Conservation (phyloP, 2,797 vertebrate species). For the Champsocephalus gunnari region DNA sequence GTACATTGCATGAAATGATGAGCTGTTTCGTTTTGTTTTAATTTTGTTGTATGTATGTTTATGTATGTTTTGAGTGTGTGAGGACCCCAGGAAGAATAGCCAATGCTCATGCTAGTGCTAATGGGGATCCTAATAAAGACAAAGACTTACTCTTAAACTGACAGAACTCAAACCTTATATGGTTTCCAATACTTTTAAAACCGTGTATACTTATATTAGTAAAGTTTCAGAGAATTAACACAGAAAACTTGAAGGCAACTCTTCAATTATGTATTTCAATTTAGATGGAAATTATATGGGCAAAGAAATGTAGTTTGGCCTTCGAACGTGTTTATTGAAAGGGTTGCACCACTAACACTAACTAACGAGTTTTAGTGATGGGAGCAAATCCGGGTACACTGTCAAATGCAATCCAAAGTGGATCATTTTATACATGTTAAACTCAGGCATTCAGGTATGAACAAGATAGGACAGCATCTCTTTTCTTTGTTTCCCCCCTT, state of each 20-base stretch:
- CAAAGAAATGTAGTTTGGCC: constrained; percentile 43
- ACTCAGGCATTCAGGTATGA: constrained; percentile 1
- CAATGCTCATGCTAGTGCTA: no score
- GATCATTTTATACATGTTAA: constrained; percentile 21
- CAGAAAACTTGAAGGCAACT: constrained; percentile 29
- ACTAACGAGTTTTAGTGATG: constrained; percentile 32
- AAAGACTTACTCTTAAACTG: constrained; percentile 12
- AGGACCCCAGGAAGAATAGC: no score
- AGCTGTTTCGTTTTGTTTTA: no score
- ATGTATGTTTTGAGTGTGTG: no score
- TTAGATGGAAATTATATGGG: constrained; percentile 49
- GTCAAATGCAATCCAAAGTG: constrained; percentile 21
- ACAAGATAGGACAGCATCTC: neutral
- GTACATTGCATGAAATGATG: no score
- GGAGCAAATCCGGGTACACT: constrained; percentile 25
- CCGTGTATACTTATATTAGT: neutral
- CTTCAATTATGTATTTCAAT: constrained; percentile 58
- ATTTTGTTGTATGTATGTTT: no score
- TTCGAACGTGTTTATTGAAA: constrained; percentile 30
- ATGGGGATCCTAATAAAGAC: no score
- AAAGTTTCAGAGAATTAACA: constrained; percentile 6
- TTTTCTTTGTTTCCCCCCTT: neutral
- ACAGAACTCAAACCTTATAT: neutral
- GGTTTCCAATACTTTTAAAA: neutral
- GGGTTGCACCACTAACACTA: neutral